Evolutionary conservation across 1,140 invertebrate species (phyloP), one percentile per base, ranked within the genome.

Genomic region (Maniola jurtina): DNA sequence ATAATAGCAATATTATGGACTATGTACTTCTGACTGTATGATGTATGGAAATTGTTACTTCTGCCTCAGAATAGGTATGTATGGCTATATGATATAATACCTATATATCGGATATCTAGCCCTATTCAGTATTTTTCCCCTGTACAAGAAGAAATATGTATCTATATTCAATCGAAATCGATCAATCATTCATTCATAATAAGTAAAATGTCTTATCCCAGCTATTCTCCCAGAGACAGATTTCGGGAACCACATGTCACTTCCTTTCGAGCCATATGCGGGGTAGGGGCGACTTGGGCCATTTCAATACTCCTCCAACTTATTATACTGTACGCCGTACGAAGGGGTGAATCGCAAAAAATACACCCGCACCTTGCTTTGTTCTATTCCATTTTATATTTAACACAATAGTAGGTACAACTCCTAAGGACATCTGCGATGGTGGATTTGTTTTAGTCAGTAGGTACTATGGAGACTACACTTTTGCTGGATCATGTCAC

Each of bases 211-310:
- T 63, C 36, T 55, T 79, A 75, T 87, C 83, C 78, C 72, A 16
- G 65, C 33, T 62, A 68, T 52, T 48, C 71, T 66, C 60, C 66
- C 70, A 38, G 10, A 16, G 58, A 64, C 73, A 76, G 70, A 85
- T 83, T 89, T 89, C 77, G 85, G 81, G 84, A 78, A 85, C 80
- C 86, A 89, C 81, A 89, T 89, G 86, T 89, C 86, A 85, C 81
- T 87, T 89, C 86, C 86, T 89, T 76, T 83, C 61, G 66, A 72
- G 73, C 77, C 83, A 80, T 80, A 82, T 83, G 80, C 81, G 79
- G 78, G 79, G 76, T 71, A 67, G 72, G 75, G 73, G 71, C 61
- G 57, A 59, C 59, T 57, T 62, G 68, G 71, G 71, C 72, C 70
- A 77, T 77, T 77, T 75, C 72, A 77, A 83, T 79, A 72, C 70